These are phyloP conservation scores for Drymonia ruficornis DNA, from an alignment of 2,888 invertebrate species.

Conservation along the genomic window DNA sequence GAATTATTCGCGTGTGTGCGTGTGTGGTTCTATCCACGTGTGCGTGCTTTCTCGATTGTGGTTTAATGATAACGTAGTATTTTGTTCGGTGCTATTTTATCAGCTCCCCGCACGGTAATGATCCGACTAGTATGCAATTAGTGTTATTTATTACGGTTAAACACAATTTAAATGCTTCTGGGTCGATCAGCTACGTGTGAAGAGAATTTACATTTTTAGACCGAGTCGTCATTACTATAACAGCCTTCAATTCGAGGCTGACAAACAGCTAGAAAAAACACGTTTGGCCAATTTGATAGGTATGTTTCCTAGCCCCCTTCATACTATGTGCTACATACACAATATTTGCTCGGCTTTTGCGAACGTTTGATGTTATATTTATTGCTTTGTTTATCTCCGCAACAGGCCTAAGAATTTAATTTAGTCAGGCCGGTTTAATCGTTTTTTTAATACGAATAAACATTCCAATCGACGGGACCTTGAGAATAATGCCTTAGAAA, in stretches of 20 bases:
- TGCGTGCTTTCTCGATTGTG: slow-evolving; percentile 70
- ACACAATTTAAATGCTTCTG: slow-evolving; percentile 40
- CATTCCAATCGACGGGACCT: not conserved
- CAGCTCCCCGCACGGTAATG: slow-evolving; percentile 52
- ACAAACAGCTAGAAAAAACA: slow-evolving; percentile 17
- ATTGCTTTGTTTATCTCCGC: not conserved
- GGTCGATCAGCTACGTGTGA: slow-evolving; percentile 30
- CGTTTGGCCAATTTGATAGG: slow-evolving; percentile 20
- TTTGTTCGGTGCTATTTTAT: slow-evolving; percentile 68
- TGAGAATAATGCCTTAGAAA: not conserved
- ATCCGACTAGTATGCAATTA: slow-evolving; percentile 52
- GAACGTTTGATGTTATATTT: not conserved
- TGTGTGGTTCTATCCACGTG: slow-evolving; percentile 55
- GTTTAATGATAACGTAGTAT: slow-evolving; percentile 77
- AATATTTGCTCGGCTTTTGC: not conserved
- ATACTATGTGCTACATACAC: too few species aligned
- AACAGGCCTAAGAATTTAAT: not conserved
- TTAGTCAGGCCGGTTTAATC: not conserved
- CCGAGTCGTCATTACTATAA: slow-evolving; percentile 6
- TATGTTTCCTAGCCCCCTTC: too few species aligned
- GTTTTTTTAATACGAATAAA: not conserved
- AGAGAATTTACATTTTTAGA: slow-evolving; percentile 16
- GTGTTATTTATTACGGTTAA: slow-evolving; percentile 50
- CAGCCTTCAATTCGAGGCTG: slow-evolving; percentile 14
- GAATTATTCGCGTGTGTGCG: slow-evolving; percentile 72